phyloP scores from a whole-genome alignment of 2,888 invertebrate genomes.

The Helleia helle region DNA sequence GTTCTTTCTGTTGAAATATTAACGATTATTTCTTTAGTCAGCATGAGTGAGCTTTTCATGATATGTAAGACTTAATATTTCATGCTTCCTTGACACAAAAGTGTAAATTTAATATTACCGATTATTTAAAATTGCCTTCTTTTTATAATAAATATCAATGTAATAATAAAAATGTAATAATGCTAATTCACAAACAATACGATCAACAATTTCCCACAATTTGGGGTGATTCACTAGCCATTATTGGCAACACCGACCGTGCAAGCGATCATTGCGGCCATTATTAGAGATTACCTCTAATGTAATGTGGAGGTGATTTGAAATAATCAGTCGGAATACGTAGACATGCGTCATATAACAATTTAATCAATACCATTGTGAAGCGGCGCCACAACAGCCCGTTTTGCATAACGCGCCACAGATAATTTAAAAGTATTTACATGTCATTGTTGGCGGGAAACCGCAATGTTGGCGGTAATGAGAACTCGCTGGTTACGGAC shows the following conservation, averaged over 20 bases:
- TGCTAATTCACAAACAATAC: slow-evolving; percentile 7
- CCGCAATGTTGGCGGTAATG: slow-evolving; percentile 21
- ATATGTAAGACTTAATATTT: too few species aligned
- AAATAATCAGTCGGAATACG: slow-evolving; percentile 68
- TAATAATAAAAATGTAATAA: neutral
- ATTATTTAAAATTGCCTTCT: too few species aligned
- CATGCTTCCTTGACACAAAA: too few species aligned
- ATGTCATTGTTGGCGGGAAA: slow-evolving; percentile 16
- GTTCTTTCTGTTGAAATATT: too few species aligned
- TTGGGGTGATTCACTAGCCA: slow-evolving; percentile 20
- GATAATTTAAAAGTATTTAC: slow-evolving; percentile 1
- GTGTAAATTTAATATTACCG: too few species aligned
- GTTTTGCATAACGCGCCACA: neutral
- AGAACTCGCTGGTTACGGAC: slow-evolving; percentile 18
- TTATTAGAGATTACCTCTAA: slow-evolving; percentile 64
- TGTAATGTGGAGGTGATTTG: slow-evolving; percentile 67
- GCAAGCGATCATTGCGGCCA: slow-evolving; percentile 42
- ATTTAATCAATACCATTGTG: slow-evolving; percentile 51
- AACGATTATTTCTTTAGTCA: too few species aligned
- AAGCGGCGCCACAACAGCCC: slow-evolving; percentile 20
- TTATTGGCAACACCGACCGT: slow-evolving; percentile 43
- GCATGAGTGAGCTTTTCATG: too few species aligned
- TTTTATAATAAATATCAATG: too few species aligned
- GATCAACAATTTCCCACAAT: slow-evolving; percentile 19
- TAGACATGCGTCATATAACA: slow-evolving; percentile 38